Percentiles rank a stretch among this genome's conserved stretches.
Evolutionary conservation across 2,113 vertebrate genomes (phyloP).

Genomic region (Onychostoma macrolepis): DNA sequence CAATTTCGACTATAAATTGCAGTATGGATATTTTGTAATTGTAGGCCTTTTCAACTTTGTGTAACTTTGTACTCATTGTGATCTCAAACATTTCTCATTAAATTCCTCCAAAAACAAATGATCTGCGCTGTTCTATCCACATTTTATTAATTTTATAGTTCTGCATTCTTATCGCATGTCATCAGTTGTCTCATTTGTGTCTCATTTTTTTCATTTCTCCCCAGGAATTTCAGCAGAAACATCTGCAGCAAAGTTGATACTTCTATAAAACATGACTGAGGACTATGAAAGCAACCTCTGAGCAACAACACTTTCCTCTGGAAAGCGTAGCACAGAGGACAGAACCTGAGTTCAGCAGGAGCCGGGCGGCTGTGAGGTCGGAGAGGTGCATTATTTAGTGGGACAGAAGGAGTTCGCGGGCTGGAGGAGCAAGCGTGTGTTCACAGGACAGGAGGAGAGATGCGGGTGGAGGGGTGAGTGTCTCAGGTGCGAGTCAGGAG

Average conservation of each 20-base stretch:
- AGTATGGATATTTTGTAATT: neutral
- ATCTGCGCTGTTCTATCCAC: neutral
- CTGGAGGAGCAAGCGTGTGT: constrained; percentile 19
- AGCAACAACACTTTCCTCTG: constrained; percentile 13
- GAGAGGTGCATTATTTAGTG: constrained; percentile 12
- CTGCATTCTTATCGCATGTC: neutral
- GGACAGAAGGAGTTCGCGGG: constrained; percentile 31
- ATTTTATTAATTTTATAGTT: neutral
- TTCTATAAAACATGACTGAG: neutral
- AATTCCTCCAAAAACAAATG: neutral
- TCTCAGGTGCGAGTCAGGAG: constrained; percentile 45
- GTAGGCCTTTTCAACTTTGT: neutral
- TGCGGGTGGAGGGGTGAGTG: constrained; percentile 35
- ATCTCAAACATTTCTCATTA: neutral
- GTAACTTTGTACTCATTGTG: neutral
- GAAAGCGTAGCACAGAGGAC: neutral
- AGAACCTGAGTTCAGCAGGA: neutral
- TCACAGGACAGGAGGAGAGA: constrained; percentile 30
- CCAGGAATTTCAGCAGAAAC: constrained; percentile 4
- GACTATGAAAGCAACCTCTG: neutral
- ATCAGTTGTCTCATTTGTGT: neutral
- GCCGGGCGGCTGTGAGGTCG: constrained; percentile 7
- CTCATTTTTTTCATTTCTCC: neutral
- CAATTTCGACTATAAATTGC: neutral
- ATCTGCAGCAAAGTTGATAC: neutral